A percentile compares a stretch with the other conserved stretches of the same genome.
phyloP scores from a whole-genome alignment of 2,797 vertebrate species.

The Dendrocincla tyrannina region DNA sequence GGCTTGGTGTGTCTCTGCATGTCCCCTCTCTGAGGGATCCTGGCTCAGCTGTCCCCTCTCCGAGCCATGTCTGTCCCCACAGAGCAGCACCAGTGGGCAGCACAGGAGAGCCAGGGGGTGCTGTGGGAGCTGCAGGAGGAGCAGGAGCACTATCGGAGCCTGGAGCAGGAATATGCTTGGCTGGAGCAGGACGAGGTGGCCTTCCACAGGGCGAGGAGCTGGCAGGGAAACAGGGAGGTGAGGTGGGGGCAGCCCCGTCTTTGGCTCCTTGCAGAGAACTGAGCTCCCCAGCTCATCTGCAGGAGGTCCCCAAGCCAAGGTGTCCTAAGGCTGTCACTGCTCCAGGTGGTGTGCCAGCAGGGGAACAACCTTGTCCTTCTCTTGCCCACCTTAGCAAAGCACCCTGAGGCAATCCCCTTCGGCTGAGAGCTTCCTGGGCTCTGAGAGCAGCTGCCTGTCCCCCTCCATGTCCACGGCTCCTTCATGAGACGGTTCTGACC shows the following conservation, averaged over 20 bases:
- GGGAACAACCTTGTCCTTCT: not conserved
- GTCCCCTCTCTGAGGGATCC: fast-evolving
- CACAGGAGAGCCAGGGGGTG: constrained; percentile 58
- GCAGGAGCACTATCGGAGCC: constrained; percentile 78
- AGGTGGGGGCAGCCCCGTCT: no score
- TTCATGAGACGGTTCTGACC: not conserved
- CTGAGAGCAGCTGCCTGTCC: not conserved
- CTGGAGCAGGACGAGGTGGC: constrained; percentile 75
- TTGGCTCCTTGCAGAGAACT: no score
- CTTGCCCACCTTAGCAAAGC: constrained; percentile 55
- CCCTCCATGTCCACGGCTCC: not conserved
- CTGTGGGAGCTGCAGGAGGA: constrained; percentile 81
- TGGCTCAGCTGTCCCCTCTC: fast-evolving
- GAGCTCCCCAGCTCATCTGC: not conserved
- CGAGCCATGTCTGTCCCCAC: constrained; percentile 4
- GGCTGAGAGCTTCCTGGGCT: constrained; percentile 57
- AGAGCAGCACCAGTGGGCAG: constrained; percentile 48
- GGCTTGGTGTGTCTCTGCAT: fast-evolving
- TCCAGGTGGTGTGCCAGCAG: not conserved
- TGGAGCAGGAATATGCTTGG: constrained; percentile 81
- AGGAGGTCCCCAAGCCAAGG: not conserved
- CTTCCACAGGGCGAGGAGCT: not conserved
- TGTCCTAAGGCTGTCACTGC: not conserved
- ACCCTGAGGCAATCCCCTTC: constrained; percentile 75
- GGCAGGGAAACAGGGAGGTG: fast-evolving